Evolutionary conservation across 2,888 invertebrate species (phyloP).

Genomic region (Eupithecia tripunctaria): DNA sequence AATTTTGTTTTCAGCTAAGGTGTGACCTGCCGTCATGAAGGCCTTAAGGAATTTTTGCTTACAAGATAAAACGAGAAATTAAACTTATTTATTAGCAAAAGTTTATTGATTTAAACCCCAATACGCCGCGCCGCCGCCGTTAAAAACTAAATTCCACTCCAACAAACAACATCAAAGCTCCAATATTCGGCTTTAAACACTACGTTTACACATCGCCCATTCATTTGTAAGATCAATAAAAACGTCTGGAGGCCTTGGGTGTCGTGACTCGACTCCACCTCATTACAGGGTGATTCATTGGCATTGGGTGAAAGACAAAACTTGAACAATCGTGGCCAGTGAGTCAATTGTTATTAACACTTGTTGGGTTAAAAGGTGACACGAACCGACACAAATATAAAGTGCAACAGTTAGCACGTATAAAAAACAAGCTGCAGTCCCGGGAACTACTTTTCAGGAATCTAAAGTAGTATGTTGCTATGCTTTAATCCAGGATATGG

Average conservation of each 20-base stretch:
- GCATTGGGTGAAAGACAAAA: background rate
- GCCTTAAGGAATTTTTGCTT: no score
- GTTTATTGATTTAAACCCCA: no score
- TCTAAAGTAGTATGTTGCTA: no score
- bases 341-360: background rate
- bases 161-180: background rate
- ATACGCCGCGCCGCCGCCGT: no score
- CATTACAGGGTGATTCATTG: slow-evolving; percentile 1
- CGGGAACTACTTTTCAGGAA: no score
- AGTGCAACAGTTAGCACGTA: background rate
- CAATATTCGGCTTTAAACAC: background rate
- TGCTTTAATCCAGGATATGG: no score
- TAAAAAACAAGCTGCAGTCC: no score
- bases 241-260: slow-evolving; percentile 32
- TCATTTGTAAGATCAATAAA: slow-evolving; percentile 36
- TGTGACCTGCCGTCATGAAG: no score
- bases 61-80: no score
- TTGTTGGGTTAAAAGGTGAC: background rate
- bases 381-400: background rate
- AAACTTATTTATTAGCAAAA: no score
- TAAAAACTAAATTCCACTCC: background rate
- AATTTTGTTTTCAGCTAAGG: no score
- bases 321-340: background rate
- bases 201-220: slow-evolving; percentile 2
- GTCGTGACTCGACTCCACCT: slow-evolving; percentile 19